Conservation (phyloP, 2,113 vertebrate genomes). For the Leiothrix lutea region DNA sequence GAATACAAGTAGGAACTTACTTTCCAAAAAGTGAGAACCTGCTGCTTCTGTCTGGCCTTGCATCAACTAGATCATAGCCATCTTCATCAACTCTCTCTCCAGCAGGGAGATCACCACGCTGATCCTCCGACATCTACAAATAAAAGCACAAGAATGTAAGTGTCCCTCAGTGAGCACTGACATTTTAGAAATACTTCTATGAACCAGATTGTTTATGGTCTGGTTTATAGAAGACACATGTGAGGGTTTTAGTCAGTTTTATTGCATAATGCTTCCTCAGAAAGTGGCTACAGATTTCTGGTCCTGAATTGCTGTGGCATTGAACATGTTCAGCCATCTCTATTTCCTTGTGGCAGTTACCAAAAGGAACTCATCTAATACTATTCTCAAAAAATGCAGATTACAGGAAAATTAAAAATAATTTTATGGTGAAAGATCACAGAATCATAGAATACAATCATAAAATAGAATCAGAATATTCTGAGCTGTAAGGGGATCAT, state of each 20-base stretch:
- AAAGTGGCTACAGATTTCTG: background rate
- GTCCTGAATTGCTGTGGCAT: background rate
- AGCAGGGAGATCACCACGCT: background rate
- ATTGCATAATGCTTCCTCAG: background rate
- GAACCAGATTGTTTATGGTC: background rate
- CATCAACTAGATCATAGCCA: conserved; percentile 17
- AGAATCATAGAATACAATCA: background rate
- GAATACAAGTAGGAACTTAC: conserved; percentile 52
- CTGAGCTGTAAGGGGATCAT: background rate
- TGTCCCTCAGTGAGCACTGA: background rate
- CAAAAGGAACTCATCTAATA: background rate
- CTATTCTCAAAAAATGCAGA: background rate
- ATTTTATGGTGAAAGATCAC: background rate
- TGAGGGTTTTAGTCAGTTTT: background rate
- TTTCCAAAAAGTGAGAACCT: conserved; percentile 74
- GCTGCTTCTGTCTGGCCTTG: conserved; percentile 82
- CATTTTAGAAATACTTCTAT: background rate
- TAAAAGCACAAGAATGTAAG: background rate
- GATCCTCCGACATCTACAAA: conserved; percentile 11
- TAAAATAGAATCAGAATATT: background rate
- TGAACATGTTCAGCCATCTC: background rate
- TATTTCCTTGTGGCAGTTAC: background rate
- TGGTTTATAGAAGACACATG: background rate
- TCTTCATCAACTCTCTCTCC: background rate
- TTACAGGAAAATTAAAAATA: background rate